phyloP scores from a whole-genome alignment of 2,888 invertebrate species.

The Melipona beecheii region DNA sequence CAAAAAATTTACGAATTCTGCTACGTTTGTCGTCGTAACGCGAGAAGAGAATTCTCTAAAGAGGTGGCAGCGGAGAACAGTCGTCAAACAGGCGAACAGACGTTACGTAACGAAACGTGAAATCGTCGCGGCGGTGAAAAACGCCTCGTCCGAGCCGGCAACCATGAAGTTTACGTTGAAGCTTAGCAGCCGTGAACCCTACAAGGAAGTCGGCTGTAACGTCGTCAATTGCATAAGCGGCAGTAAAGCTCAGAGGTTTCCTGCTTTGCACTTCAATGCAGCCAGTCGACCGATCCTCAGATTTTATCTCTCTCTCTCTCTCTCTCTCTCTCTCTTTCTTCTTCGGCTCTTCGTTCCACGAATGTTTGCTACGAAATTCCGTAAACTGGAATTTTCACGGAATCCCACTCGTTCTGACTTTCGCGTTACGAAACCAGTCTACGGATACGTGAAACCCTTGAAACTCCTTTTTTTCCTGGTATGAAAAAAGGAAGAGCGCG shows the following conservation, averaged over 20 bases:
- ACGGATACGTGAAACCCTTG: too few species aligned
- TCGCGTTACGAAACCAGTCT: neutral
- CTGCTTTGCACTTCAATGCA: slow-evolving; percentile 38
- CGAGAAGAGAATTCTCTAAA: neutral
- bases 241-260: slow-evolving; percentile 39
- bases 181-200: slow-evolving; percentile 23
- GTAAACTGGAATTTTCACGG: neutral
- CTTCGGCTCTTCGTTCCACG: neutral
- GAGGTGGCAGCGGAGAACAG: neutral
- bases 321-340: too few species aligned
- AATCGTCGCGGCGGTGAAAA: slow-evolving; percentile 5
- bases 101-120: slow-evolving; percentile 4
- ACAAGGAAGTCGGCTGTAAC: slow-evolving; percentile 34
- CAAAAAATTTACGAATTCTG: neutral
- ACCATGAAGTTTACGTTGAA: slow-evolving; percentile 26
- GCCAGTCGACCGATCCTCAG: slow-evolving; percentile 15
- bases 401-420: neutral
- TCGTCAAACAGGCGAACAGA: neutral
- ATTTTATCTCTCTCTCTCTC: slow-evolving; percentile 26
- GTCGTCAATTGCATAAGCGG: slow-evolving; percentile 43
- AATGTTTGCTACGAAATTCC: slow-evolving; percentile 5
- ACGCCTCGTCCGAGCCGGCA: neutral
- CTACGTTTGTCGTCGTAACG: neutral
- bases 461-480: too few species aligned
- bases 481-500: too few species aligned